These are phyloP conservation scores for Ptychodera flava DNA, from an alignment of 35 echinoderm and acorn worm genomes.

Conservation along the genomic window DNA sequence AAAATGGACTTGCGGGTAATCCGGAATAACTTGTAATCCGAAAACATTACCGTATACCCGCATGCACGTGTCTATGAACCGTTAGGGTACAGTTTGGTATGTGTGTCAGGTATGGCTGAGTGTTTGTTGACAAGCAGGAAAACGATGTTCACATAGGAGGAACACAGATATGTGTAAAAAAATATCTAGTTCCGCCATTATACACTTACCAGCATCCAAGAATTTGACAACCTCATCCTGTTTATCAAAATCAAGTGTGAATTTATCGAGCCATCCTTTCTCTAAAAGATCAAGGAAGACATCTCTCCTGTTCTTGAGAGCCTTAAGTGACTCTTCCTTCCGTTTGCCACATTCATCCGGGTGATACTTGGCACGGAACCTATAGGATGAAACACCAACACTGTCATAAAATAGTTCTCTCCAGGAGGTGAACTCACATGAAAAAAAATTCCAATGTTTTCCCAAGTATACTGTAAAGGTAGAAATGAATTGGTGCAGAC, in stretches of 20 bases:
- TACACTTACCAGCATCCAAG: slow-evolving; percentile 78
- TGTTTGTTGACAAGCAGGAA: no score
- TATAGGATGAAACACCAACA: no score
- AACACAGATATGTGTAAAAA: no score
- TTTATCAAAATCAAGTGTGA: slow-evolving; percentile 25
- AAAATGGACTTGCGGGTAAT: no score
- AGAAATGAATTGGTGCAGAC: neutral
- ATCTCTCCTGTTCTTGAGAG: slow-evolving; percentile 39
- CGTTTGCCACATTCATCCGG: slow-evolving; percentile 51
- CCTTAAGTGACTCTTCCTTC: slow-evolving; percentile 32
- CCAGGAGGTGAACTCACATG: neutral
- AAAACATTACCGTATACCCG: no score
- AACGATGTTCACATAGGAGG: no score
- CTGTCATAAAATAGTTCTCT: no score
- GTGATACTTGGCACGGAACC: slow-evolving; percentile 83
- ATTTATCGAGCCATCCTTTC: slow-evolving; percentile 39
- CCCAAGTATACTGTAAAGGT: neutral
- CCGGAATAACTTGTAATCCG: no score
- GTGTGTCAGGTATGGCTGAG: no score
- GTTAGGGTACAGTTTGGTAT: no score
- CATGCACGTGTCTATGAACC: no score
- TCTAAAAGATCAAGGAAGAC: slow-evolving; percentile 69
- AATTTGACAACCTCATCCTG: slow-evolving; percentile 53
- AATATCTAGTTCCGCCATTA: no score
- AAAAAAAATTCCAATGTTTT: neutral